phyloP scores from a whole-genome alignment of 2,113 vertebrate genomes.

The Siniperca chuatsi region DNA sequence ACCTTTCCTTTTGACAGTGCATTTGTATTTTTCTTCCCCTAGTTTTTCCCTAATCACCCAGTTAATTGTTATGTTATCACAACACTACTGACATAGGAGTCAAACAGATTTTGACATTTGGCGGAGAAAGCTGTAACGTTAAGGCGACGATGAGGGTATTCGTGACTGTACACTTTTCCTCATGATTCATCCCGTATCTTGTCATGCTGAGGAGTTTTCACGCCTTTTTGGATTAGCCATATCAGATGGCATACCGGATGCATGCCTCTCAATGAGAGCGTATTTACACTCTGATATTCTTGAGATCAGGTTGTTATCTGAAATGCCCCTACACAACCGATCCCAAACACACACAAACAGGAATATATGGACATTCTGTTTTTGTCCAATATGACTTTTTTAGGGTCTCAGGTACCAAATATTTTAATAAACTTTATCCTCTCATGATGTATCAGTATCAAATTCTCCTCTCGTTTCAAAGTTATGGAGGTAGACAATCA shows the following conservation, averaged over 20 bases:
- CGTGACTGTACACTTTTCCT: constrained; percentile 71
- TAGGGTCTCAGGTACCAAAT: background rate
- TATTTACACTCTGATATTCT: constrained; percentile 10
- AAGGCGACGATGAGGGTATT: constrained; percentile 68
- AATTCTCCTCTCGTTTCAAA: background rate
- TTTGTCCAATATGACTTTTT: background rate
- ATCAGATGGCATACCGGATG: constrained; percentile 60
- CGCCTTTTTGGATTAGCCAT: constrained; percentile 41
- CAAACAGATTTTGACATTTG: background rate
- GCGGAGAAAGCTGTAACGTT: background rate
- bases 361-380: background rate
- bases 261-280: constrained; percentile 1
- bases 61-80: background rate
- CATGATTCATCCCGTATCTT: constrained; percentile 51
- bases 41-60: background rate
- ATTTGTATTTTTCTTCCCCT: background rate
- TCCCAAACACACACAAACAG: constrained; percentile 65
- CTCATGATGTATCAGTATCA: background rate
- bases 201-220: constrained; percentile 59
- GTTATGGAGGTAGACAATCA: constrained; percentile 46
- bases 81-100: background rate
- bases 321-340: constrained; percentile 75
- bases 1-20: background rate
- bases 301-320: constrained; percentile 50
- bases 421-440: background rate